Percentiles rank a stretch among this genome's conserved stretches.
Evolutionary conservation across 1,140 invertebrate species (phyloP).

Genomic region (Drosophila busckii): DNA sequence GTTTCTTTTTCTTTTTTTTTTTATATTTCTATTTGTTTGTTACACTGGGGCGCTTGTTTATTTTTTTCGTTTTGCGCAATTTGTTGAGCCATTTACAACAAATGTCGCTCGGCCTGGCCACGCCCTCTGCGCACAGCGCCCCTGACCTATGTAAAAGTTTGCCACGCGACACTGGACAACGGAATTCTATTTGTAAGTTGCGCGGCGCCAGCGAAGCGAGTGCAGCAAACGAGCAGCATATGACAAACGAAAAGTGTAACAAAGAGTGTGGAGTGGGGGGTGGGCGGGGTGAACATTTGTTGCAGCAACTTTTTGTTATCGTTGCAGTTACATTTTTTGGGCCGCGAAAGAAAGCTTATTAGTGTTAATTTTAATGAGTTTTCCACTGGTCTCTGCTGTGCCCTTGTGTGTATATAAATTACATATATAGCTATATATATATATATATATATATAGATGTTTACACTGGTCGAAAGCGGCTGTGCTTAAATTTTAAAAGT

Average conservation of each 20-base stretch:
- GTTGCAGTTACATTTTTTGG: slow-evolving; percentile 30
- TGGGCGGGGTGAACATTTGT: not conserved
- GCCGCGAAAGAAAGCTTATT: slow-evolving; percentile 46
- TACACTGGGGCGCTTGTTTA: not conserved
- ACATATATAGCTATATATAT: too few species aligned
- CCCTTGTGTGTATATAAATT: too few species aligned
- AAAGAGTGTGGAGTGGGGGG: not conserved
- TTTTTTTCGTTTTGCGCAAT: slow-evolving; percentile 37
- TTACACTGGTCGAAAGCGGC: too few species aligned
- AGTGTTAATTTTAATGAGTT: slow-evolving; percentile 58
- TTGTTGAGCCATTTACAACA: slow-evolving; percentile 49
- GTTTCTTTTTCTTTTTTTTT: not conserved
- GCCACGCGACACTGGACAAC: slow-evolving; percentile 36
- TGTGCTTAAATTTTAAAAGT: too few species aligned
- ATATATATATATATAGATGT: too few species aligned
- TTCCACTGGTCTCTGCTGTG: too few species aligned
- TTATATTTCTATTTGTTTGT: not conserved
- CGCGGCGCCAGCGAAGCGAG: slow-evolving; percentile 2
- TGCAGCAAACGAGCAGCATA: slow-evolving; percentile 30
- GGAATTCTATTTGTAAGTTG: slow-evolving; percentile 43
- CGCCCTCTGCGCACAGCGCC: not conserved
- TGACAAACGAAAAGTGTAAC: slow-evolving; percentile 41
- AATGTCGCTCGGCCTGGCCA: slow-evolving; percentile 17
- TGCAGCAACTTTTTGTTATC: slow-evolving; percentile 37
- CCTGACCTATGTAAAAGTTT: slow-evolving; percentile 8